Conservation (phyloP, 2,113 vertebrate genomes). For the Zingel zingel region DNA sequence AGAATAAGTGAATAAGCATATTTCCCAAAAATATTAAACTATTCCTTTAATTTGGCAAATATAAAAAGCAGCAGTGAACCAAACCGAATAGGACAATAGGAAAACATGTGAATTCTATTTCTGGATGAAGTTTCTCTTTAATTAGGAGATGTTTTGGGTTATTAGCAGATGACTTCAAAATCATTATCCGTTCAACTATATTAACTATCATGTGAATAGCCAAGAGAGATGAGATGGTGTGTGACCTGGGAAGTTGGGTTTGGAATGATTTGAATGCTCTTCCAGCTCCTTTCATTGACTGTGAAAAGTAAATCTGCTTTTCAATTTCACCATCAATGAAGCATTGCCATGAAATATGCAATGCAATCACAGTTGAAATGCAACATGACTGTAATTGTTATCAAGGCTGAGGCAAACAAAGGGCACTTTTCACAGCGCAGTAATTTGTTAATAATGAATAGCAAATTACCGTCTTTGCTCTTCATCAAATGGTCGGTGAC, state of each 20-base stretch:
- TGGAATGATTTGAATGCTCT: conserved; percentile 25
- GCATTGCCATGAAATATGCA: conserved; percentile 59
- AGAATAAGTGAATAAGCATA: background rate
- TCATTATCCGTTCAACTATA: background rate
- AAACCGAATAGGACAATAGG: background rate
- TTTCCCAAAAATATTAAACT: background rate
- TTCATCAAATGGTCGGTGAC: conserved; percentile 66
- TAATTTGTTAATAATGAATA: conserved; percentile 73
- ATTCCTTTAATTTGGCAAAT: background rate
- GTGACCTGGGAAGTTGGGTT: conserved; percentile 18
- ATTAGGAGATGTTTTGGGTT: conserved; percentile 7
- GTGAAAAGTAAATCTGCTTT: conserved; percentile 62
- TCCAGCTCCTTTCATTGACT: conserved; percentile 41
- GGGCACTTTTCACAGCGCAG: conserved; percentile 53
- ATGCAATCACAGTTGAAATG: conserved; percentile 51
- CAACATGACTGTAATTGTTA: conserved; percentile 60
- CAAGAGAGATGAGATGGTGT: conserved; percentile 9
- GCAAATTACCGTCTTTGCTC: conserved; percentile 68
- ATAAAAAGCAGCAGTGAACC: background rate
- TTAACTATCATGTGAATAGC: background rate
- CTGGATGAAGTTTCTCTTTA: background rate
- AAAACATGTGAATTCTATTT: background rate
- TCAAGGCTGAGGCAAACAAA: conserved; percentile 60
- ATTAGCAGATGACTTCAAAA: background rate
- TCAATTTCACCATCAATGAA: conserved; percentile 51